Evolutionary conservation across 2,113 vertebrate genomes (phyloP).

Genomic region (Halcyon malimbica): DNA sequence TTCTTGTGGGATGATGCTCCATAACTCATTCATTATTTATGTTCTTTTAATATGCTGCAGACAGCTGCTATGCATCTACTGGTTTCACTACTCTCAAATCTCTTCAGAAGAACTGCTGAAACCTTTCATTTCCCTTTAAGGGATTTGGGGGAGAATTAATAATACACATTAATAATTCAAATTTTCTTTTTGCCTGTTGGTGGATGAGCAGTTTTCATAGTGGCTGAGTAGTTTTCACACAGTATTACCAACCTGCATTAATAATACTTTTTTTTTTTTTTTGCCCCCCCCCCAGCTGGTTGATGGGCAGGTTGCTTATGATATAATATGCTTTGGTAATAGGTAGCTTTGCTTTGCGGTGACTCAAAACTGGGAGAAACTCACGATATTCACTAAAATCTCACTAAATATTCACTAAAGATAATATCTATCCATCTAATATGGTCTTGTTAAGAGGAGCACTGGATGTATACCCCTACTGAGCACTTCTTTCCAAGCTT

Average conservation of each 20-base stretch:
- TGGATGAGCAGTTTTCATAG: slow-evolving; percentile 51
- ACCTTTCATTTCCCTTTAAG: slow-evolving; percentile 44
- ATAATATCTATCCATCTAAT: not conserved
- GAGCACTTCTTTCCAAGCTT: not conserved
- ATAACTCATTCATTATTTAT: slow-evolving; percentile 30
- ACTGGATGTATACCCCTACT: not conserved
- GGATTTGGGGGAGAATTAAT: slow-evolving; percentile 52
- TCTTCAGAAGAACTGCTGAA: slow-evolving; percentile 18
- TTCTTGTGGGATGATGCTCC: not conserved
- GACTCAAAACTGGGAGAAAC: not conserved
- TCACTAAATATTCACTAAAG: not conserved
- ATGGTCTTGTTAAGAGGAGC: not conserved
- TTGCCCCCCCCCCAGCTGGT: not conserved
- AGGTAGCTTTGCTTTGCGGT: not conserved
- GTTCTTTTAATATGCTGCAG: not conserved
- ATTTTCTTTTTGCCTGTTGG: slow-evolving; percentile 24
- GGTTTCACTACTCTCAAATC: not conserved
- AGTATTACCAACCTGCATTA: slow-evolving; percentile 18
- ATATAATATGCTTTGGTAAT: slow-evolving; percentile 36
- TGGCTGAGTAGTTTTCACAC: slow-evolving; percentile 32
- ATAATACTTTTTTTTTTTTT: not conserved
- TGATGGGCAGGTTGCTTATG: slow-evolving; percentile 1
- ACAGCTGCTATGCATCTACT: not conserved
- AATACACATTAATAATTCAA: slow-evolving; percentile 56
- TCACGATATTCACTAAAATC: not conserved